phyloP scores from a whole-genome alignment of 2,888 invertebrate species.

The Harpalus rufipes region DNA sequence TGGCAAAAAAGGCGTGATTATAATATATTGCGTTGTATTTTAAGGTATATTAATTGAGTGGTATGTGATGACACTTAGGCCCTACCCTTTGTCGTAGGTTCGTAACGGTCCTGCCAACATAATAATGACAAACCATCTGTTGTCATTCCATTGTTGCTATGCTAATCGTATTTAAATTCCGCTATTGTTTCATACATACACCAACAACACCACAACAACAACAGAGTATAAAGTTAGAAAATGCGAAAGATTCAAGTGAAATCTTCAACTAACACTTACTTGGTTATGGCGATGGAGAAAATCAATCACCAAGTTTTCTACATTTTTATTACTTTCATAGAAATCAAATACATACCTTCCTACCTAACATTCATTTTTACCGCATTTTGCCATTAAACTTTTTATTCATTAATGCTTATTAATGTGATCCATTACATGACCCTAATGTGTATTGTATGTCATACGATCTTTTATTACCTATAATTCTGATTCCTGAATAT shows the following conservation, averaged over 20 bases:
- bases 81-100: not conserved
- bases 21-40: not conserved
- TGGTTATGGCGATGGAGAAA: not conserved
- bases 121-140: not conserved
- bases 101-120: not conserved
- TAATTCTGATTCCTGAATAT: too few species aligned
- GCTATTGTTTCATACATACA: constrained; percentile 1
- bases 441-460: too few species aligned
- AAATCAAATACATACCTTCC: not conserved
- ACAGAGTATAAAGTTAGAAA: not conserved
- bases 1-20: too few species aligned
- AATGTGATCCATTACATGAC: too few species aligned
- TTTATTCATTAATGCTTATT: too few species aligned
- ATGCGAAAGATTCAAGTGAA: not conserved
- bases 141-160: constrained; percentile 28
- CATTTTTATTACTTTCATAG: not conserved
- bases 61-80: not conserved
- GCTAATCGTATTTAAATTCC: constrained; percentile 18
- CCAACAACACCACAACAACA: not conserved
- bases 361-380: not conserved
- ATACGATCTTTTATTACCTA: too few species aligned
- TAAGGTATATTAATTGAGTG: not conserved
- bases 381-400: not conserved
- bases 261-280: not conserved
- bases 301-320: not conserved